These are phyloP conservation scores for Holacanthella duospinosa DNA, from an alignment of 2,888 invertebrate species.

Conservation along the genomic window DNA sequence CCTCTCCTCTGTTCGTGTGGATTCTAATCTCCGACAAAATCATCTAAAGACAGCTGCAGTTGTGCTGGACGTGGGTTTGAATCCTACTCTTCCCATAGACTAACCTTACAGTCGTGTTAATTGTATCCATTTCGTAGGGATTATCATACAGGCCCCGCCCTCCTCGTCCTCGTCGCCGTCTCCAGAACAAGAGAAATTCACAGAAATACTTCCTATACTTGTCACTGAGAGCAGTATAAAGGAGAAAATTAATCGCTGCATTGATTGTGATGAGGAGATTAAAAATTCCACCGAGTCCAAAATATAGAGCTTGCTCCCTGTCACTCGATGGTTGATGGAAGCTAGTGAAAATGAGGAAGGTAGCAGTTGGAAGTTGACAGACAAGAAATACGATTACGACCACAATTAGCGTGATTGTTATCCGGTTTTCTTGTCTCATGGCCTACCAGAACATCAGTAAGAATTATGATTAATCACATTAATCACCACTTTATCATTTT, in stretches of 20 bases:
- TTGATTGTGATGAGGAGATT: constrained; percentile 61
- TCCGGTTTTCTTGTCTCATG: constrained; percentile 56
- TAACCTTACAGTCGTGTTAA: constrained; percentile 5
- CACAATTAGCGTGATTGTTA: constrained; percentile 63
- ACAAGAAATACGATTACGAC: constrained; percentile 64
- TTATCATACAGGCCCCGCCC: constrained; percentile 9
- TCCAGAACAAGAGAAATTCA: constrained; percentile 23
- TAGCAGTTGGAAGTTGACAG: constrained; percentile 61
- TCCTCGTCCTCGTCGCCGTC: neutral
- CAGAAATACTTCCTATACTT: constrained; percentile 51
- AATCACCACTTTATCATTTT: neutral
- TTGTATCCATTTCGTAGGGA: constrained; percentile 16
- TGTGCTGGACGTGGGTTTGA: neutral
- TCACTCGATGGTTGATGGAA: constrained; percentile 49
- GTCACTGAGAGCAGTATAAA: constrained; percentile 65
- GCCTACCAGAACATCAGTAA: constrained; percentile 23
- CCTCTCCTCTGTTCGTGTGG: too few relatives aligned
- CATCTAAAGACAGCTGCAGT: neutral
- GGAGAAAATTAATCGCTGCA: constrained; percentile 63
- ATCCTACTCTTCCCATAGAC: neutral
- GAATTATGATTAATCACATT: neutral
- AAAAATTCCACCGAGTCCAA: constrained; percentile 58
- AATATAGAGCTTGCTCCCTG: constrained; percentile 37
- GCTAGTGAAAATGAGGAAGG: constrained; percentile 48
- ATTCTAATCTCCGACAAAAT: too few relatives aligned